Conservation (phyloP, 2,113 vertebrate species). For the Pantherophis guttatus region DNA sequence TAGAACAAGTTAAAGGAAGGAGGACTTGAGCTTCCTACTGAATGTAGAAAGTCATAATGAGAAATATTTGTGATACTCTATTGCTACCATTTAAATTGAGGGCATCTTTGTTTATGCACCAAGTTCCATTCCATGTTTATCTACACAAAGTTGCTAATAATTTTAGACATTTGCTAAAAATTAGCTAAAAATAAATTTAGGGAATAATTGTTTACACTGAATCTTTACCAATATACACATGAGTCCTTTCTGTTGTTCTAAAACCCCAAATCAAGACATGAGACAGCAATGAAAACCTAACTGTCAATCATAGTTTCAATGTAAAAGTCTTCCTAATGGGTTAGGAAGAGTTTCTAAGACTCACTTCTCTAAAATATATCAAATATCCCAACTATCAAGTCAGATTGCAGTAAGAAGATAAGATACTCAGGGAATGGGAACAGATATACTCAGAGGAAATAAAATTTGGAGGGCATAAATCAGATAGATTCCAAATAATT, state of each 20-base stretch:
- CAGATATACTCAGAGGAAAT: constrained; percentile 6
- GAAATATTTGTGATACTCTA: neutral
- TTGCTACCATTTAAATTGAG: neutral
- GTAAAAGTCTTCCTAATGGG: neutral
- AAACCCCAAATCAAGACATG: neutral
- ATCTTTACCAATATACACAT: neutral
- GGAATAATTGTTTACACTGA: neutral
- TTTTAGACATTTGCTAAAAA: neutral
- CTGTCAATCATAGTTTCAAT: neutral
- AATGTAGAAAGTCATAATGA: neutral
- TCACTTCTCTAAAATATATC: neutral
- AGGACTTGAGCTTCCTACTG: neutral
- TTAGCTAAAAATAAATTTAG: neutral
- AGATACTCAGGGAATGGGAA: neutral
- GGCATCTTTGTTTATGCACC: neutral
- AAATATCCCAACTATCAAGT: constrained; percentile 13
- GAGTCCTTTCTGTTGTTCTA: neutral
- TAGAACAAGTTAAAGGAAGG: neutral
- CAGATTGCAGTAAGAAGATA: constrained; percentile 17
- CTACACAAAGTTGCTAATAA: neutral
- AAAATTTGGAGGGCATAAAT: constrained; percentile 13
- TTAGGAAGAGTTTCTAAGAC: constrained; percentile 3
- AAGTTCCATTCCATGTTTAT: neutral
- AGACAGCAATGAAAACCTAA: neutral
- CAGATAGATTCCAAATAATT: neutral